Evolutionary conservation across 2,113 vertebrate species (phyloP).

Genomic region (Pipra filicauda): DNA sequence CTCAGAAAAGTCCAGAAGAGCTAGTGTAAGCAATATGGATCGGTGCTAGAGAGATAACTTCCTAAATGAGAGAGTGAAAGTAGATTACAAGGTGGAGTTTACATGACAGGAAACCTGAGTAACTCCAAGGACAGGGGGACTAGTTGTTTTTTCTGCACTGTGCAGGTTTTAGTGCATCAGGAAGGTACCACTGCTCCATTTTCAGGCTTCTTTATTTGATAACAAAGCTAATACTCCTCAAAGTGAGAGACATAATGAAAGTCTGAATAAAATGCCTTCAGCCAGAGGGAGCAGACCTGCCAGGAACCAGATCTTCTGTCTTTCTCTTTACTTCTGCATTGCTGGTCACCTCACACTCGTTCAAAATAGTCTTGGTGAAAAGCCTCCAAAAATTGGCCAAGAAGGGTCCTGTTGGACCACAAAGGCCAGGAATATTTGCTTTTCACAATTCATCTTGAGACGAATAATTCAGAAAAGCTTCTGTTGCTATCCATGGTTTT

Average conservation of each 20-base stretch:
- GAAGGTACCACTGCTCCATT: neutral
- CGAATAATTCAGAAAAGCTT: neutral
- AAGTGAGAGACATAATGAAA: neutral
- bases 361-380: neutral
- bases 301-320: neutral
- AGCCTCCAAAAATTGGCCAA: neutral
- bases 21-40: neutral
- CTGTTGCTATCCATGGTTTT: neutral
- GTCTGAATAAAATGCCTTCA: neutral
- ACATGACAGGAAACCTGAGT: neutral
- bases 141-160: rapidly evolving
- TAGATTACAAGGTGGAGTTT: neutral
- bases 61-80: neutral
- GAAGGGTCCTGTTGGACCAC: neutral
- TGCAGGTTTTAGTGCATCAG: neutral
- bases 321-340: neutral
- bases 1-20: neutral
- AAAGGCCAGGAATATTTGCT: neutral
- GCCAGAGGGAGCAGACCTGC: neutral
- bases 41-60: rapidly evolving
- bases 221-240: neutral
- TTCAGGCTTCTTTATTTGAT: neutral
- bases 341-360: neutral
- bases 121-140: neutral
- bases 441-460: neutral